phyloP scores from a whole-genome alignment of 2,797 vertebrate genomes.

The Pseudopleuronectes americanus region DNA sequence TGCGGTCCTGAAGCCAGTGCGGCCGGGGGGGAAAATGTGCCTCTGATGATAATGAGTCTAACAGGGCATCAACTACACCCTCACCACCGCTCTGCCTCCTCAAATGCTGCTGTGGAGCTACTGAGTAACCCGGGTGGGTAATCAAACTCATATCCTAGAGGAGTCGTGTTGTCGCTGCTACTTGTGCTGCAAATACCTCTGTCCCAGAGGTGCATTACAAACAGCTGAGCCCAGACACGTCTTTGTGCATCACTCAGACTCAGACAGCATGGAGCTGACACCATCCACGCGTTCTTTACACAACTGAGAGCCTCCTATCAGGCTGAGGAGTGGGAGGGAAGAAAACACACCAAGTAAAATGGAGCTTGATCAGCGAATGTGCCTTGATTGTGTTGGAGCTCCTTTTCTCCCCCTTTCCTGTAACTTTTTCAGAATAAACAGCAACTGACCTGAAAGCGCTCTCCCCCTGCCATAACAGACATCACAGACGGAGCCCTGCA shows the following conservation, averaged over 20 bases:
- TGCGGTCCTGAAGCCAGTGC: conserved; percentile 74
- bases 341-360: conserved; percentile 44
- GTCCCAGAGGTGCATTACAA: conserved; percentile 43
- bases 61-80: conserved; percentile 75
- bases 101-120: conserved; percentile 72
- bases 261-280: conserved; percentile 45
- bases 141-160: conserved; percentile 73
- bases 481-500: conserved; percentile 70
- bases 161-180: conserved; percentile 67
- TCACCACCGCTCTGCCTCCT: conserved; percentile 50
- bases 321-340: conserved; percentile 44
- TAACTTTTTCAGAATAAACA: conserved; percentile 77
- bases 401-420: conserved; percentile 42
- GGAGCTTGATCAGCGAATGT: conserved; percentile 57
- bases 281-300: conserved; percentile 61
- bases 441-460: conserved; percentile 69
- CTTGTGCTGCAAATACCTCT: conserved; percentile 55
- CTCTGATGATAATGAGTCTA: conserved; percentile 83
- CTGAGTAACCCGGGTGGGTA: conserved; percentile 45
- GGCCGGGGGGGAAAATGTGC: conserved; percentile 71
- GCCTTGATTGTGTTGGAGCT: conserved; percentile 43
- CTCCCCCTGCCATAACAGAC: conserved; percentile 64
- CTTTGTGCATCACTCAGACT: conserved; percentile 51
- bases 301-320: conserved; percentile 54
- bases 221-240: conserved; percentile 58